A percentile compares a stretch with the other conserved stretches of the same genome.
Evolutionary conservation across 2,797 vertebrate genomes (phyloP).

Genomic region (Acipenser oxyrinchus): DNA sequence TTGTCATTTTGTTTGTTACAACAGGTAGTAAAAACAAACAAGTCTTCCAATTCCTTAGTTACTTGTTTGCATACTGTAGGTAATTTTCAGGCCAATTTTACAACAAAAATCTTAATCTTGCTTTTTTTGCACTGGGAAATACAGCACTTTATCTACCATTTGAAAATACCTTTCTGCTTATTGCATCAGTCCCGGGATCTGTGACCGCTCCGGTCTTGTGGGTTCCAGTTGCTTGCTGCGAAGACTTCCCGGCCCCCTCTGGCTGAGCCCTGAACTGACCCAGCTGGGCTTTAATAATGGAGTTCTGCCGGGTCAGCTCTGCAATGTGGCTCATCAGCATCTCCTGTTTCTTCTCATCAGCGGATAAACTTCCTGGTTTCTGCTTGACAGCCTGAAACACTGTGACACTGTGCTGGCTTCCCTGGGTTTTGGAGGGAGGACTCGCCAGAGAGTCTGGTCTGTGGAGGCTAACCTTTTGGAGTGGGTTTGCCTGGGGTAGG

Average conservation of each 20-base stretch:
- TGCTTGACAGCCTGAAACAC: conserved; percentile 14
- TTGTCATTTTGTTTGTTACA: too few relatives aligned
- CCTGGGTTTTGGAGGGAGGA: neutral
- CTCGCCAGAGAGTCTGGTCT: conserved; percentile 16
- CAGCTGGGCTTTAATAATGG: conserved; percentile 63
- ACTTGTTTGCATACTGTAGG: too few relatives aligned
- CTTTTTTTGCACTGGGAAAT: too few relatives aligned
- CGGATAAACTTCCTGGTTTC: conserved; percentile 7
- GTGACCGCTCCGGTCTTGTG: too few relatives aligned
- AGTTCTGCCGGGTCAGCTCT: conserved; percentile 68
- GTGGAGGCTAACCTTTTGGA: conserved; percentile 24
- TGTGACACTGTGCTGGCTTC: neutral
- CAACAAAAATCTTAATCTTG: too few relatives aligned
- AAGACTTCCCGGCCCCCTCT: conserved; percentile 13
- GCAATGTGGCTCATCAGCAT: conserved; percentile 60
- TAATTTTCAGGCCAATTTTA: too few relatives aligned
- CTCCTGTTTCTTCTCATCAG: conserved; percentile 35
- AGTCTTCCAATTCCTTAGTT: too few relatives aligned
- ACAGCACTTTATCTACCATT: too few relatives aligned
- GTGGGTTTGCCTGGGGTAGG: conserved; percentile 29
- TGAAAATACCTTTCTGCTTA: too few relatives aligned
- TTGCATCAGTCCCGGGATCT: too few relatives aligned
- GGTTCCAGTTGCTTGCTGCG: neutral
- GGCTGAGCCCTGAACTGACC: conserved; percentile 34
- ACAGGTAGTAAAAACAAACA: too few relatives aligned